Conservation (phyloP, 2,113 vertebrate species). For the Motacilla alba region DNA sequence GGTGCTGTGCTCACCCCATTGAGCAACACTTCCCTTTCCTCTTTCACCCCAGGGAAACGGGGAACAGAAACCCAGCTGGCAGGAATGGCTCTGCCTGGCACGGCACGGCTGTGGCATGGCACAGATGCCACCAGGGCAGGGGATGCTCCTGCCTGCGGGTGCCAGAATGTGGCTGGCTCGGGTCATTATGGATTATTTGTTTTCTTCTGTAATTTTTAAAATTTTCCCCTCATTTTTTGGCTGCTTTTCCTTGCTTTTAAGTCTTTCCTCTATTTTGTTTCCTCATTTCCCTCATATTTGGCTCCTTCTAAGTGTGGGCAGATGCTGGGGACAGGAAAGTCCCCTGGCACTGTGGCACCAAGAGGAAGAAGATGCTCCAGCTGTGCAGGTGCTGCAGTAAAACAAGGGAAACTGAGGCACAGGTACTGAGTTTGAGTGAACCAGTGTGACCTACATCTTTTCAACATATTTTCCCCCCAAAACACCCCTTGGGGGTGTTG, state of each 20-base stretch:
- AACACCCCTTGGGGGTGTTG: neutral
- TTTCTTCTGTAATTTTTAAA: rapidly evolving
- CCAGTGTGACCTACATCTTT: rapidly evolving
- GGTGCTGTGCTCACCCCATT: rapidly evolving
- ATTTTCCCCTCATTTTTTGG: rapidly evolving
- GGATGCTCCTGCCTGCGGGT: rapidly evolving
- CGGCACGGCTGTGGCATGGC: rapidly evolving
- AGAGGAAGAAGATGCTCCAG: neutral
- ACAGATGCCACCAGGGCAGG: neutral
- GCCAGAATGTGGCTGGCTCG: rapidly evolving
- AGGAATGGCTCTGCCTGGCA: neutral
- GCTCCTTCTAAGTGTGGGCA: neutral
- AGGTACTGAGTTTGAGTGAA: neutral
- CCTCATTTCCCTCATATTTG: neutral
- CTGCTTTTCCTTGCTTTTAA: rapidly evolving
- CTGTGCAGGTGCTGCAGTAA: neutral
- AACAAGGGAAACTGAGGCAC: neutral
- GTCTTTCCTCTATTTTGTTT: neutral
- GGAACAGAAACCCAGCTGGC: neutral
- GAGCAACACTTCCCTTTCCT: neutral
- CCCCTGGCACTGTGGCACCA: neutral
- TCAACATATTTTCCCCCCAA: neutral
- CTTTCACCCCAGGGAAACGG: rapidly evolving
- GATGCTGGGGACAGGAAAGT: neutral
- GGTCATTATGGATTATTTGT: neutral